These are phyloP conservation scores for Pseudachorutes palmiensis DNA, from an alignment of 1,140 invertebrate genomes.

Conservation along the genomic window DNA sequence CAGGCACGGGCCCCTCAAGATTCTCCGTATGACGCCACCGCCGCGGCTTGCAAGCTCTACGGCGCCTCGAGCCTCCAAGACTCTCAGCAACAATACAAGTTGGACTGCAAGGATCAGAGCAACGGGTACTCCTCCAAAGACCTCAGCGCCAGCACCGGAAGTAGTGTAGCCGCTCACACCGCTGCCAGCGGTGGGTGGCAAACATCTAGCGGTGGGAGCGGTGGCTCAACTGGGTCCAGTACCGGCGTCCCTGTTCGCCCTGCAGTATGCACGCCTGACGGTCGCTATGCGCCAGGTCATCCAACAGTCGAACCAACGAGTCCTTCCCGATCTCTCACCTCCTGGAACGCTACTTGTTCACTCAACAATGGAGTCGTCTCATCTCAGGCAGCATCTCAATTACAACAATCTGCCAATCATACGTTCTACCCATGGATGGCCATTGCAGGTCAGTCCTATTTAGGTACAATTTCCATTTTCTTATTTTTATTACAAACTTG, in stretches of 20 bases:
- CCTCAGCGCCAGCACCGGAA: conserved; percentile 53
- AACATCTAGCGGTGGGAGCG: conserved; percentile 25
- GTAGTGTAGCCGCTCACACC: conserved; percentile 40
- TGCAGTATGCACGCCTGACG: conserved; percentile 73
- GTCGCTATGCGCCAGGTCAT: conserved; percentile 36
- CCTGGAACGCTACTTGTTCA: conserved; percentile 68
- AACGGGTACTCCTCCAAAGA: conserved; percentile 57
- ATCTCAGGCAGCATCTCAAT: conserved; percentile 60
- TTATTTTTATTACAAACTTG: conserved; percentile 22
- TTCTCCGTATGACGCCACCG: conserved; percentile 78
- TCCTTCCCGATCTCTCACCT: conserved; percentile 58
- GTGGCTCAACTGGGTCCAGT: conserved; percentile 30
- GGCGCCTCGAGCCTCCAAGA: conserved; percentile 55
- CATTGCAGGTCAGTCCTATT: conserved; percentile 77
- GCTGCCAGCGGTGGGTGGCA: conserved; percentile 41
- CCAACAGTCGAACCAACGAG: conserved; percentile 39
- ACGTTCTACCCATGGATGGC: conserved; percentile 97
- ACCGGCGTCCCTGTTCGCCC: conserved; percentile 57
- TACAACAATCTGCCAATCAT: conserved; percentile 73
- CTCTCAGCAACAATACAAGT: conserved; percentile 51
- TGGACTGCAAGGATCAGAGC: conserved; percentile 50
- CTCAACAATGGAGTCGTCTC: conserved; percentile 58
- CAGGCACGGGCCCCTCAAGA: conserved; percentile 72
- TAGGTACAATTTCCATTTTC: conserved; percentile 18
- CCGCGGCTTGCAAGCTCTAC: conserved; percentile 76